Conservation (phyloP, 2,113 vertebrate genomes). For the Muntiacus muntjak region DNA sequence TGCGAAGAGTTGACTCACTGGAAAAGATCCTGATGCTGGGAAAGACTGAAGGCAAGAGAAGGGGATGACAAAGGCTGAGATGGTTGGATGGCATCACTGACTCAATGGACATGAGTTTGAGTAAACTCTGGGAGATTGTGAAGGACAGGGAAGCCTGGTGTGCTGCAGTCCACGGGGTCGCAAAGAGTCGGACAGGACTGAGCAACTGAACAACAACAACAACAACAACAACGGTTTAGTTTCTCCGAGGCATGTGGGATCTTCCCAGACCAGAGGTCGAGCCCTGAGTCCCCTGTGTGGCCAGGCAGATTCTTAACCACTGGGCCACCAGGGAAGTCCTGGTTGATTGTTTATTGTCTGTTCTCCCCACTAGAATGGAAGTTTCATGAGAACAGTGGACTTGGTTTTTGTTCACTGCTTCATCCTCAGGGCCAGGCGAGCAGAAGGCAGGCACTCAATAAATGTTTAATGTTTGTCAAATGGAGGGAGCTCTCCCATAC, state of each 20-base stretch:
- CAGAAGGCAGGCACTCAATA: neutral
- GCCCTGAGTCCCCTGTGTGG: neutral
- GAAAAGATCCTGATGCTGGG: neutral
- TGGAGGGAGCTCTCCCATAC: neutral
- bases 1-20: neutral
- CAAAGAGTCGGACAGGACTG: neutral
- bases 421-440: neutral
- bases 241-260: neutral
- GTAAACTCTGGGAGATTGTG: neutral
- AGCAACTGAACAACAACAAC: neutral
- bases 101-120: neutral
- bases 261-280: neutral
- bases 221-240: neutral
- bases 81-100: neutral
- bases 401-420: neutral
- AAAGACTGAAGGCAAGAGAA: neutral
- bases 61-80: neutral
- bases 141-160: neutral
- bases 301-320: neutral
- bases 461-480: neutral
- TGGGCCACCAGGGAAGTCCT: neutral
- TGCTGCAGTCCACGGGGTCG: neutral
- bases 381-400: neutral
- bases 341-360: neutral
- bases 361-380: neutral